phyloP scores from a whole-genome alignment of 2,888 invertebrate species.

The Mesorhabditis belari region DNA sequence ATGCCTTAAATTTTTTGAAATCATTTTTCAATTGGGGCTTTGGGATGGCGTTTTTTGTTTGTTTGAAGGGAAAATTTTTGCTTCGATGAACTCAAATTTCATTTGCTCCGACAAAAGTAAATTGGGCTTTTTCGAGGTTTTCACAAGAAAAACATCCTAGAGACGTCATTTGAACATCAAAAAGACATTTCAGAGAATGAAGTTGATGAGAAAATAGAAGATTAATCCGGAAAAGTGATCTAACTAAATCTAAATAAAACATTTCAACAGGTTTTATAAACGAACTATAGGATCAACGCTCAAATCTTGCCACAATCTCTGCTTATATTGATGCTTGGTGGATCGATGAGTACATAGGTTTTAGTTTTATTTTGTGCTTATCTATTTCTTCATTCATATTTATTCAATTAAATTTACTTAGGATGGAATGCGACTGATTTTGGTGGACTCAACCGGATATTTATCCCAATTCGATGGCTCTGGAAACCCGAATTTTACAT shows the following conservation, averaged over 20 bases:
- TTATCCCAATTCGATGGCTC: slow-evolving; percentile 46
- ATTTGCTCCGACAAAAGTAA: neutral
- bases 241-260: too few relatives aligned
- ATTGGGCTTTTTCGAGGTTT: too few relatives aligned
- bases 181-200: too few relatives aligned
- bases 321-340: slow-evolving; percentile 52
- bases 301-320: slow-evolving; percentile 50
- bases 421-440: slow-evolving; percentile 42
- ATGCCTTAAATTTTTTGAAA: too few relatives aligned
- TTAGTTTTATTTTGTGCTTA: slow-evolving; percentile 1
- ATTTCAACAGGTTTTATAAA: too few relatives aligned
- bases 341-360: slow-evolving; percentile 38
- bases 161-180: too few relatives aligned
- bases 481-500: slow-evolving; percentile 53
- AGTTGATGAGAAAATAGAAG: too few relatives aligned
- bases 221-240: too few relatives aligned
- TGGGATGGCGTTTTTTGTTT: neutral
- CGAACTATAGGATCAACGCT: slow-evolving; percentile 50
- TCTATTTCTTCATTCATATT: too few relatives aligned
- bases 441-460: slow-evolving; percentile 35
- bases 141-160: too few relatives aligned
- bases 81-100: neutral
- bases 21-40: too few relatives aligned
- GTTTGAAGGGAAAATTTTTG: neutral
- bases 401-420: too few relatives aligned